Base-by-base conservation (phyloP, 2,113 vertebrate species). In the Pardalotus punctatus region DNA sequence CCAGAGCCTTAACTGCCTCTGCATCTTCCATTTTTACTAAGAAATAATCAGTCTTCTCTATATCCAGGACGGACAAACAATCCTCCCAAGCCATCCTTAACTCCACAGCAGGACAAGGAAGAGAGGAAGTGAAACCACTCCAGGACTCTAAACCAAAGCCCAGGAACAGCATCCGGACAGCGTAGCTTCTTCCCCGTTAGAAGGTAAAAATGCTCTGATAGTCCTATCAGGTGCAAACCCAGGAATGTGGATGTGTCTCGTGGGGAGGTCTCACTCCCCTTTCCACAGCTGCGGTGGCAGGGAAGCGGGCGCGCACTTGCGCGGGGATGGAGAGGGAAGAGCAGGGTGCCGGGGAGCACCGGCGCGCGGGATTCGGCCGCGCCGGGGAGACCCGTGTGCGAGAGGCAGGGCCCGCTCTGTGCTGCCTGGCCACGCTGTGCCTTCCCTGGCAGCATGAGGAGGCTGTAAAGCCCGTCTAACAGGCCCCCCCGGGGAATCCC, bases 401-500 rank as follows among this genome's bases (percentile, higher is more conserved):
- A 12, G 66, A 72, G 66, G 11, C 81, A 36, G 67, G 91, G 84
- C 72, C 78, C 54, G 40, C 2, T 40, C 27, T 25, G 57, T n/a
- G 62, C 73, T 14, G 86, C 21, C 57, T 16, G 65, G 81, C 65
- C 93, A 36, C 80, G 57, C 5, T 2, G 4, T n/a, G 79, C 78
- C 66, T 81, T 81, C 38, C 56, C 66, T 14, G 86, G 33, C 77
- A 14, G 92, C 82, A 10, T 2, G 12, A 58, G 58, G 58, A 81
- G 61, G n/a, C 69, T n/a, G 70, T 21, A 47, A 65, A 94, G 73
- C 77, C 83, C 81, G 47, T 78, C 78, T 12, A 94, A 80, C 81
- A 60, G 66, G 38, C 45, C 70, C 81, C 36, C 87, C 72, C 57
- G 77, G 88, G 95, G 77, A 91, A 84, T 87, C 86, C 73, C 94